Conservation (phyloP, 2,888 invertebrate genomes). For the Meloe dianella region DNA sequence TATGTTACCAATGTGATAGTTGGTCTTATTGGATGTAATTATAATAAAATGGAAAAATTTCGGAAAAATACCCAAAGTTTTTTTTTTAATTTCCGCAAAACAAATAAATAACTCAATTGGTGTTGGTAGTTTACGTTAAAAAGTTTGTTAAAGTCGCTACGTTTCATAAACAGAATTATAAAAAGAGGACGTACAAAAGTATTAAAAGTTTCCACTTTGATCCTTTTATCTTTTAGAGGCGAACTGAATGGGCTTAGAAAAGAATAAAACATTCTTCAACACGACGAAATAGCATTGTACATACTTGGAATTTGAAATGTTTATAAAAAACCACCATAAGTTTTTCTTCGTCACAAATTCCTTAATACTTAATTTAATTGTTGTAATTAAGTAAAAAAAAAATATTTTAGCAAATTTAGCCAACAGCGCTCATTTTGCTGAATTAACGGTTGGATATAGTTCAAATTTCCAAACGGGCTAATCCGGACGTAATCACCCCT, state of each 20-base stretch:
- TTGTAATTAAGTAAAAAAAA: too few species aligned
- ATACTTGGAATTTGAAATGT: constrained; percentile 41
- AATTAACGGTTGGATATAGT: constrained; percentile 9
- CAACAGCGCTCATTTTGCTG: constrained; percentile 1
- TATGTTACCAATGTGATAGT: constrained; percentile 4
- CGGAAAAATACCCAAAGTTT: neutral
- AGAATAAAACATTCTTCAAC: constrained; percentile 43
- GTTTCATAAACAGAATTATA: constrained; percentile 34
- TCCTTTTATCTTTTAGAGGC: constrained; percentile 47
- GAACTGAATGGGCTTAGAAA: constrained; percentile 39
- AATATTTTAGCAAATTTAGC: constrained; percentile 2
- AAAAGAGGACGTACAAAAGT: constrained; percentile 36
- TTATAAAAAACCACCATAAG: constrained; percentile 19
- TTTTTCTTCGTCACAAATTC: neutral
- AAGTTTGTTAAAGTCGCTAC: constrained; percentile 9
- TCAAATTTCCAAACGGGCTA: constrained; percentile 11
- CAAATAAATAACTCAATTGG: neutral
- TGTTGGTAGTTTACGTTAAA: constrained; percentile 4
- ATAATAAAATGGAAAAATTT: neutral
- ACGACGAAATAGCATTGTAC: constrained; percentile 41
- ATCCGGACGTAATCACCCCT: constrained; percentile 12
- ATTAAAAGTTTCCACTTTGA: constrained; percentile 46
- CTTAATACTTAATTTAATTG: neutral
- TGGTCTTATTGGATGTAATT: neutral
- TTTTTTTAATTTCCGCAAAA: neutral